Percentiles rank a stretch among this genome's conserved stretches.
phyloP scores from a whole-genome alignment of 2,888 invertebrate genomes.

The Thecocarcelia acutangulata region DNA sequence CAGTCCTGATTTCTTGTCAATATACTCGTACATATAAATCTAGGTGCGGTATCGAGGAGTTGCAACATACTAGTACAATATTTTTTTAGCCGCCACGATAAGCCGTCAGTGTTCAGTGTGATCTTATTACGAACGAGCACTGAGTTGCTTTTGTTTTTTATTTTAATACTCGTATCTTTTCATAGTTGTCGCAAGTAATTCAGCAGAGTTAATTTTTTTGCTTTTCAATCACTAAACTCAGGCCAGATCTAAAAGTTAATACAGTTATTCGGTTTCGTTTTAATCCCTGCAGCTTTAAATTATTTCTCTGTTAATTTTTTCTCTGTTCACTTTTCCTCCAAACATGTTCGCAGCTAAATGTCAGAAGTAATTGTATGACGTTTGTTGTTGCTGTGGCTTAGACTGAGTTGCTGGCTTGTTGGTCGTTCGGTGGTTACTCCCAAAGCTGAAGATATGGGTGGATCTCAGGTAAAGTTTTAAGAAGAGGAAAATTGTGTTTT shows the following conservation, averaged over 20 bases:
- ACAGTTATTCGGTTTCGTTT: conserved; percentile 75
- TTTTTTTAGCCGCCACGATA: background rate
- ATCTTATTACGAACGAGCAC: conserved; percentile 42
- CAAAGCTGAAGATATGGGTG: conserved; percentile 61
- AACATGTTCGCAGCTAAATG: conserved; percentile 69
- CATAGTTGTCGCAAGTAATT: conserved; percentile 51
- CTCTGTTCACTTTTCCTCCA: conserved; percentile 22
- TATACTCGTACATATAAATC: background rate
- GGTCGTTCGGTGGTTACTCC: conserved; percentile 41
- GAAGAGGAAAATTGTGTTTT: conserved; percentile 43
- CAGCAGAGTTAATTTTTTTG: conserved; percentile 12
- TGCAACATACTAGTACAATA: conserved; percentile 56
- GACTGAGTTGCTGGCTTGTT: conserved; percentile 31
- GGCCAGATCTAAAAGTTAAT: conserved; percentile 69
- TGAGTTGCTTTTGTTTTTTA: conserved; percentile 29
- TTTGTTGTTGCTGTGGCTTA: conserved; percentile 37
- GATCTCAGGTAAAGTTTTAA: conserved; percentile 48
- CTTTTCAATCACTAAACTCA: conserved; percentile 8
- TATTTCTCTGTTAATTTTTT: conserved; percentile 58
- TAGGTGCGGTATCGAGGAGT: conserved; percentile 62
- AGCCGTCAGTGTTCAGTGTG: conserved; percentile 37
- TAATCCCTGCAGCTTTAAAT: conserved; percentile 77
- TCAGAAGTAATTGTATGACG: conserved; percentile 71
- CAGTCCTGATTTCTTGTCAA: conserved; percentile 26
- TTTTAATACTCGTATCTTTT: conserved; percentile 37